Evolutionary conservation across 2,113 vertebrate genomes (phyloP).

Genomic region (Neodon shergylaensis): DNA sequence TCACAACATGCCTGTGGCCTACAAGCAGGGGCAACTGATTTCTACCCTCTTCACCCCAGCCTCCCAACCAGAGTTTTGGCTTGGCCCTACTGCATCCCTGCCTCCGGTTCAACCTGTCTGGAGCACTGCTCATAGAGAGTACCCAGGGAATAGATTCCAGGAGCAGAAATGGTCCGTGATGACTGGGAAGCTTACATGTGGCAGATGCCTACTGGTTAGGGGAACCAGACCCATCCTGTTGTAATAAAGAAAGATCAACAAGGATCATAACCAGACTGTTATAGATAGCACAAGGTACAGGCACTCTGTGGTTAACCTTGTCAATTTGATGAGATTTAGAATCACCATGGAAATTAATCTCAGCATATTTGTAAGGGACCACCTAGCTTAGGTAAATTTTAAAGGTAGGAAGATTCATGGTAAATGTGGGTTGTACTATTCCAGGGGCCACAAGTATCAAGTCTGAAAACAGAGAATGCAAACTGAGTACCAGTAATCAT

Average conservation of each 20-base stretch:
- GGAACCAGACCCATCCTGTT: not conserved
- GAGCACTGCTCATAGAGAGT: not conserved
- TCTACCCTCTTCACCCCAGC: not conserved
- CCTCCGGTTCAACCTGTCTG: not conserved
- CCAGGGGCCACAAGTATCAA: not conserved
- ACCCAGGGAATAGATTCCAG: not conserved
- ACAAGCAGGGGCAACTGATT: not conserved
- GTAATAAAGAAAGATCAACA: not conserved
- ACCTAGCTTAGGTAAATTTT: not conserved
- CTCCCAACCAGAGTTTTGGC: not conserved
- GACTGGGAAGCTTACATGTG: not conserved
- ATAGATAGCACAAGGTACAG: not conserved
- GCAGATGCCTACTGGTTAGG: not conserved
- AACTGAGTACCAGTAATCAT: no score
- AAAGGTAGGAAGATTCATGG: not conserved
- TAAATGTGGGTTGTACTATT: not conserved
- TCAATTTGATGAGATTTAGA: not conserved
- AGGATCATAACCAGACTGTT: not conserved
- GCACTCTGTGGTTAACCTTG: not conserved
- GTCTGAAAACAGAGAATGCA: not conserved
- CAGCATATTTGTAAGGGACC: not conserved
- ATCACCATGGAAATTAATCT: not conserved
- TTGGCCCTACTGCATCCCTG: no score
- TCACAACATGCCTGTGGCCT: not conserved
- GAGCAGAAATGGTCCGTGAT: not conserved